Percentiles rank a stretch among this genome's conserved stretches.
These are phyloP conservation scores for Phalanger gymnotis DNA, from an alignment of 2,797 vertebrate species.

Conservation along the genomic window DNA sequence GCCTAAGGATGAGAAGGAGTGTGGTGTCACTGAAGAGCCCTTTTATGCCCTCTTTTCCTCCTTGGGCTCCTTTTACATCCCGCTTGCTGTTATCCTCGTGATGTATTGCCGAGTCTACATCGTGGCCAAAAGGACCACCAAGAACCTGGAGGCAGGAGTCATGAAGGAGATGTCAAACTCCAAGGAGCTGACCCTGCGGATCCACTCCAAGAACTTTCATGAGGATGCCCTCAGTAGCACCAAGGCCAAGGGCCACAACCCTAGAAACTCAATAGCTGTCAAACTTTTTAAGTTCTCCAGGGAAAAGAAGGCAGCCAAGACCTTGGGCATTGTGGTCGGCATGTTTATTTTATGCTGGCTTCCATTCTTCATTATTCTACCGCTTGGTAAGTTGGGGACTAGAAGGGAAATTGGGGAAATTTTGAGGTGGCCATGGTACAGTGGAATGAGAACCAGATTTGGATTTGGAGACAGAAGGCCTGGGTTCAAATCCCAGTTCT, in stretches of 20 bases:
- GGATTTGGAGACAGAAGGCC: neutral
- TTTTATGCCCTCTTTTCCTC: constrained; percentile 99
- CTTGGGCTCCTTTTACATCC: constrained; percentile 97
- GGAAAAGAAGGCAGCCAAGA: constrained; percentile 97
- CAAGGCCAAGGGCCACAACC: constrained; percentile 89
- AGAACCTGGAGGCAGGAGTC: constrained; percentile 96
- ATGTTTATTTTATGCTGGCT: constrained; percentile 97
- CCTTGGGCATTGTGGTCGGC: constrained; percentile 95
- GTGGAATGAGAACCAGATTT: neutral
- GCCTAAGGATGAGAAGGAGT: constrained; percentile 92
- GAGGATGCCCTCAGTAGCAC: constrained; percentile 86
- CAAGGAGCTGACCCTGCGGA: constrained; percentile 94
- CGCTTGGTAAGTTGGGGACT: constrained; percentile 89
- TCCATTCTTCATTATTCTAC: constrained; percentile 95
- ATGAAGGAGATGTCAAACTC: constrained; percentile 97
- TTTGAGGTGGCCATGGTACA: neutral
- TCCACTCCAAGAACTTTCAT: constrained; percentile 92
- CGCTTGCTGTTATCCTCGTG: constrained; percentile 93
- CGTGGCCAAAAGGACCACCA: constrained; percentile 97
- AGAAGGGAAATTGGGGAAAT: neutral
- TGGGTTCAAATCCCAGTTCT: neutral
- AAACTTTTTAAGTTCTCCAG: constrained; percentile 96
- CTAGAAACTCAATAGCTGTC: constrained; percentile 93
- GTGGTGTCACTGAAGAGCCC: constrained; percentile 96
- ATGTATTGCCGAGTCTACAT: constrained; percentile 98